Evolutionary conservation across 2,888 invertebrate genomes (phyloP), one percentile per base, ranked within the genome.

Genomic region (Agrilus cyanescens): DNA sequence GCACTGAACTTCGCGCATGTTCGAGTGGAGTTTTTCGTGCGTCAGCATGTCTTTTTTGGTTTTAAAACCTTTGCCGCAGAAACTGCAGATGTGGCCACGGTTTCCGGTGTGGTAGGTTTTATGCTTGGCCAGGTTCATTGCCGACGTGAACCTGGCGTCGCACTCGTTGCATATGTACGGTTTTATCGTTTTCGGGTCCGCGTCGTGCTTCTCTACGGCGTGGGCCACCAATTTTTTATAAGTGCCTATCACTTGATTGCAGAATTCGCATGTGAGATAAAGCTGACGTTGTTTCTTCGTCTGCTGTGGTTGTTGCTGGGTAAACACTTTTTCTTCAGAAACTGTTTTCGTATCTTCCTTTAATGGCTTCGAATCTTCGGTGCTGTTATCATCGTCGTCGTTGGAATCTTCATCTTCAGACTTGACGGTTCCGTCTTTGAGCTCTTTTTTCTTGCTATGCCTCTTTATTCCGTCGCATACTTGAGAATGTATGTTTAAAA

Each of bases 61-160:
- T 25, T 58, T 57, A 41, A 56, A 61, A 37, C 68, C 65, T 56
- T 74, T 75, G 4, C 60, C 60, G 43, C 60, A 61, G 41, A 52
- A 54, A 40, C 54, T 55, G 41, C 61, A 61, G 29, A 59, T 55
- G 29, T 58, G 55, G 6, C 47, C 46, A 4, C 61, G 50, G 20
- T 53, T 51, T 10, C 55, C 54, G 12, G 52, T 46, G 43, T 61
- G 61, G 40, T 59, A 59, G 18, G 56, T 49, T 40, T 51, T 56
- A 43, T 61, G 61, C 39, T 58, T 57, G 15, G 54, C 51, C 12
- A 61, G 43, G 40, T 57, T 55, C n/a, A 58, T 51, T 6, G 56
- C 57, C 1, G 58, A 51, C 10, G 51, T 46, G 41, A 60, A 60
- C 35, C 54, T 49, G 29, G 51, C 57, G 18, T 49, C 44, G 44